A percentile compares a stretch with the other conserved stretches of the same genome.
Conservation (phyloP, 2,797 vertebrate species). For the Pyrrhura leucotis region DNA sequence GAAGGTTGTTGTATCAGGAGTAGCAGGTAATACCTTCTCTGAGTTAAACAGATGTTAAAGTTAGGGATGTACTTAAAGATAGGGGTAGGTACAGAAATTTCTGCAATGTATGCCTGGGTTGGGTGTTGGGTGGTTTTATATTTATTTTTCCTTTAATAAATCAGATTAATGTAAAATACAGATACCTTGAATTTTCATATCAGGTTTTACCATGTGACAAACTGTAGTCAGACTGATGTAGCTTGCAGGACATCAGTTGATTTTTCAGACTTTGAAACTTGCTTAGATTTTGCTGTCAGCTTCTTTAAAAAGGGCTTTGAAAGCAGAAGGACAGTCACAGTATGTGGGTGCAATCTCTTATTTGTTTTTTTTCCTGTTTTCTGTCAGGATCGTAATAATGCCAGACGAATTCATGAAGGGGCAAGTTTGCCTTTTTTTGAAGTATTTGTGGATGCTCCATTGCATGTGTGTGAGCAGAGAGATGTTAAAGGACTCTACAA, state of each 20-base stretch:
- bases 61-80: not conserved
- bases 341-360: not conserved
- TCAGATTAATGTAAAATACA: not conserved
- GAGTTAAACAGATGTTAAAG: not conserved
- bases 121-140: not conserved
- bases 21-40: not conserved
- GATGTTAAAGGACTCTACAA: constrained; percentile 98
- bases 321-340: not conserved
- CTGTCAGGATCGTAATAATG: constrained; percentile 93
- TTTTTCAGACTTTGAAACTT: not conserved
- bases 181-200: not conserved
- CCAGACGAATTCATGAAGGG: constrained; percentile 92
- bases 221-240: not conserved
- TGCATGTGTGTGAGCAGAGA: constrained; percentile 96
- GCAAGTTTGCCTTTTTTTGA: constrained; percentile 96
- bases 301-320: not conserved
- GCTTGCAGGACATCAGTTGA: not conserved
- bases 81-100: not conserved
- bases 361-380: not conserved
- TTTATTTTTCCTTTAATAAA: not conserved
- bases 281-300: not conserved
- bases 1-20: not conserved
- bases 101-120: not conserved
- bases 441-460: constrained; percentile 95
- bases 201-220: not conserved